These are phyloP conservation scores for Ruditapes philippinarum DNA, from an alignment of 1,140 invertebrate species.

Conservation along the genomic window DNA sequence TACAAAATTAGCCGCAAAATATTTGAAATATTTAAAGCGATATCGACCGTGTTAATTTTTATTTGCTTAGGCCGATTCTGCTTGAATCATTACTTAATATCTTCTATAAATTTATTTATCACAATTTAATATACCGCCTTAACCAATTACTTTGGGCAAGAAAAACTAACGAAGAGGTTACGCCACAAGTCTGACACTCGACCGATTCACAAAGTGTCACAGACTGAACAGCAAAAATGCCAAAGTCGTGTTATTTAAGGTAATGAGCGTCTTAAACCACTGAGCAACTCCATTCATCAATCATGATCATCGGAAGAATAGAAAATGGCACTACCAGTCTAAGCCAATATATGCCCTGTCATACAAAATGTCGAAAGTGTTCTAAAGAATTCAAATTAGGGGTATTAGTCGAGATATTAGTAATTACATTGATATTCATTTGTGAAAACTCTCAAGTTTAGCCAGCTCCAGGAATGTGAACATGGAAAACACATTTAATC, in stretches of 20 bases:
- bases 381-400: conserved; percentile 44
- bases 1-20: too few relatives aligned
- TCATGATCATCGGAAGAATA: conserved; percentile 37
- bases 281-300: conserved; percentile 29
- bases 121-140: too few relatives aligned
- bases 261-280: conserved; percentile 46
- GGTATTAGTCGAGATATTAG: conserved; percentile 32
- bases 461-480: not conserved
- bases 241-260: conserved; percentile 34
- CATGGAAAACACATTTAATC: conserved; percentile 58
- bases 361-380: conserved; percentile 16
- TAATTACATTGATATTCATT: conserved; percentile 54
- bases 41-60: too few relatives aligned
- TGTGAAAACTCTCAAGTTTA: conserved; percentile 22
- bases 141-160: not conserved
- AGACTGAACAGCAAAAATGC: conserved; percentile 3
- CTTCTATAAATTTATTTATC: too few relatives aligned
- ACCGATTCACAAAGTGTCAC: conserved; percentile 25
- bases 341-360: conserved; percentile 46
- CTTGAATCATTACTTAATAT: too few relatives aligned
- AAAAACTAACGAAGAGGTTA: not conserved
- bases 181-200: conserved; percentile 19
- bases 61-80: too few relatives aligned
- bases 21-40: too few relatives aligned
- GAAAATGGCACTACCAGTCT: conserved; percentile 20